Base-by-base conservation (phyloP, 2,888 invertebrate species). In the Caenorhabditis sp. region DNA sequence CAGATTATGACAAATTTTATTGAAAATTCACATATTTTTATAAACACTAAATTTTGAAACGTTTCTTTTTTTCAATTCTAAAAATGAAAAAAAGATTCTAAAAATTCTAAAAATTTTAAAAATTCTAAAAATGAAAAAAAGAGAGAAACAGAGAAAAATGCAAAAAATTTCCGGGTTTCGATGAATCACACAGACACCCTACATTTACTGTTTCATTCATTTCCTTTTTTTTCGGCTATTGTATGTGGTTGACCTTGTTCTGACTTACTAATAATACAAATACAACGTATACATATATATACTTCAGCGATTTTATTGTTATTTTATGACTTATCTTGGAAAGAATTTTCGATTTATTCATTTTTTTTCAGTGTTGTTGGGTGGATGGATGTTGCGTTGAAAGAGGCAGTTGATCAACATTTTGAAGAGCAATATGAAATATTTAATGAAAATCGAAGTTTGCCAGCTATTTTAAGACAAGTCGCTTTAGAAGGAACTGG, bases 371-470 rank as follows among this genome's bases (percentile, higher is more conserved):
- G 10, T 36, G 36, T 36, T 36, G 5, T 36, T 8, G 5, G 5
- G 36, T 49, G 38, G 20, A 72, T 72, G 72, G 72, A 72, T 50
- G 49, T 65, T 56, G 73, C 73, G 26, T 38, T 73, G 49, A 73
- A 68, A 63, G 68, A 65, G 21, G 65, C 68, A n/a, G 63, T 73
- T 14, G 53, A 50, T 21, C 63, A 73, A 25, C 65, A 68, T 53
- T 73, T 73, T 26, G 10, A 21, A 4, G 65, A 52, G n/a, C 62
- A 65, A 3, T 65, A 65, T 10, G 21, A 59, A 3, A 25, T 64
- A 38, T 73, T 73, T 25, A 54, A 73, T 20, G 73, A 73, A 20
- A 73, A 73, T 23, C 21, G 68, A 50, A 68, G 62, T 57, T 10
- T 68, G 0, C 10, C 62, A 5, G 27, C 65, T 14, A 66, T 73